Conservation (phyloP, 2,797 vertebrate species). For the Telmatherina bonti region DNA sequence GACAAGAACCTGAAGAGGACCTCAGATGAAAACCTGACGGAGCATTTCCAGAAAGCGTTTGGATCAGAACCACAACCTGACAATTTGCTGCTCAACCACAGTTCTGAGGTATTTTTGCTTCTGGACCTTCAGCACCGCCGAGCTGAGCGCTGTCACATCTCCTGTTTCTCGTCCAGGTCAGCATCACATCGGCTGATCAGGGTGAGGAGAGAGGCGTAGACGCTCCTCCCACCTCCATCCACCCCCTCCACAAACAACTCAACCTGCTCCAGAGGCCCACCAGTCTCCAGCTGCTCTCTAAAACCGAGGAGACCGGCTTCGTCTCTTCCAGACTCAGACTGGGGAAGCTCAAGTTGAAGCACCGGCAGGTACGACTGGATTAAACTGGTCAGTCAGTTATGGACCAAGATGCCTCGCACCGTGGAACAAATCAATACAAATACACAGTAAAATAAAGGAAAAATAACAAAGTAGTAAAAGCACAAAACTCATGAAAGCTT, state of each 20-base stretch:
- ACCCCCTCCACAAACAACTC: constrained; percentile 92
- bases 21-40: constrained; percentile 94
- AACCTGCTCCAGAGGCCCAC: constrained; percentile 94
- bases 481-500: too few species aligned
- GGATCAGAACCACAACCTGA: constrained; percentile 87
- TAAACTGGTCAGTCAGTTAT: background rate
- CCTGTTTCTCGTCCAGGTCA: constrained; percentile 19
- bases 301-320: constrained; percentile 81
- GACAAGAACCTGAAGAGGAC: constrained; percentile 94
- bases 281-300: constrained; percentile 90
- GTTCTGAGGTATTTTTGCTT: constrained; percentile 48
- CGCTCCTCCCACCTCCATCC: constrained; percentile 37
- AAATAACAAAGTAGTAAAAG: too few species aligned
- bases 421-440: too few species aligned
- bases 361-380: constrained; percentile 82
- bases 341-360: constrained; percentile 91
- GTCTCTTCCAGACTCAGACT: constrained; percentile 85
- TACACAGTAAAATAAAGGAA: too few species aligned
- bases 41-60: constrained; percentile 93
- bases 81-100: constrained; percentile 86
- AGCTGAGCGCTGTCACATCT: background rate
- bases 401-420: too few species aligned
- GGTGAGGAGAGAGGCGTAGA: constrained; percentile 12
- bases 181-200: background rate
- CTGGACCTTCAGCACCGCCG: background rate